phyloP scores from a whole-genome alignment of 1,140 invertebrate genomes.

The Sminthurides bifidus region DNA sequence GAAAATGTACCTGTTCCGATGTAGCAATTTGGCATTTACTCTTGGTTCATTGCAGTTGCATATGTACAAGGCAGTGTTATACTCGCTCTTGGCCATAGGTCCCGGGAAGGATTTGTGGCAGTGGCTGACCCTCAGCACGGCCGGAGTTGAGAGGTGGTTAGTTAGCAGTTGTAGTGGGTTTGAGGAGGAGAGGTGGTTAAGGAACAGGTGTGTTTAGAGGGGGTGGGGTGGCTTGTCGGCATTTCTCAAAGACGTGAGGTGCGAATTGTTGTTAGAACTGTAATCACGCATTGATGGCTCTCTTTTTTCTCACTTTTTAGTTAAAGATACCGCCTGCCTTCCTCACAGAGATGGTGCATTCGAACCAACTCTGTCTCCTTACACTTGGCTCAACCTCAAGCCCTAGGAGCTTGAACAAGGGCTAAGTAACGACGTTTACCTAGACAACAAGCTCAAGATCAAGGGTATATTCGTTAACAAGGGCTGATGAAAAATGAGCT shows the following conservation, averaged over 20 bases:
- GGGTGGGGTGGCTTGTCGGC: conserved; percentile 32
- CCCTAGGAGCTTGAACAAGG: not conserved
- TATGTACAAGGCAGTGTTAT: not conserved
- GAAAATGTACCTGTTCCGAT: too few relatives aligned
- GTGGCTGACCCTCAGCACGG: too few relatives aligned
- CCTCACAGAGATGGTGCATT: conserved; percentile 11
- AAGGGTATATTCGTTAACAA: too few relatives aligned
- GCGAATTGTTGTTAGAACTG: conserved; percentile 34
- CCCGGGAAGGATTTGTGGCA: not conserved
- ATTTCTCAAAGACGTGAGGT: conserved; percentile 32
- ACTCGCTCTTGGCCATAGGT: not conserved
- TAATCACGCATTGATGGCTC: conserved; percentile 34
- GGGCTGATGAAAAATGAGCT: too few relatives aligned
- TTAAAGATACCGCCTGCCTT: conserved; percentile 23
- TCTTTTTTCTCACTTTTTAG: conserved; percentile 29
- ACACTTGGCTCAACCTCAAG: not conserved
- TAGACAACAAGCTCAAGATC: too few relatives aligned
- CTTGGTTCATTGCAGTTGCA: too few relatives aligned
- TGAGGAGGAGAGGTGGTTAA: conserved; percentile 8
- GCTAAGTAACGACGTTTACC: too few relatives aligned
- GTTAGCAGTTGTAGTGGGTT: not conserved
- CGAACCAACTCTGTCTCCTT: not conserved
- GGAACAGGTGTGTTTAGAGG: conserved; percentile 31
- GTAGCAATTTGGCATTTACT: too few relatives aligned
- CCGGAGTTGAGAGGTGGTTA: too few relatives aligned